These are phyloP conservation scores for Monopterus albus DNA, from an alignment of 2,113 vertebrate species.

Conservation along the genomic window DNA sequence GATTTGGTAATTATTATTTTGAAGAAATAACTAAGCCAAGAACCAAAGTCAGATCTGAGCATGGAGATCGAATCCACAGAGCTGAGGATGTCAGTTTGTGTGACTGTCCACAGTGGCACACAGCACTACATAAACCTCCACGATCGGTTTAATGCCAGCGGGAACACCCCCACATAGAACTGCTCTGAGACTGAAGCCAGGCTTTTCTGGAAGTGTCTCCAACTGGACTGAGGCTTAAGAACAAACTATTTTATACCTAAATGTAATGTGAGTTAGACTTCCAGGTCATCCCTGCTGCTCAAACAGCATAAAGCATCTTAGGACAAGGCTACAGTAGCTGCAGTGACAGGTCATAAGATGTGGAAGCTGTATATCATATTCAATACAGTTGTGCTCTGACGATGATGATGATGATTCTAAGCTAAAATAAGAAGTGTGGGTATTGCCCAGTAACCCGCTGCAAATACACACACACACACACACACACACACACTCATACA, in stretches of 20 bases:
- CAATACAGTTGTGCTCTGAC: not conserved
- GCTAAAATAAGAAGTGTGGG: not conserved
- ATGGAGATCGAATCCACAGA: not conserved
- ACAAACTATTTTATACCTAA: constrained; percentile 16
- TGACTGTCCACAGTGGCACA: not conserved
- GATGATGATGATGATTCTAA: constrained; percentile 7
- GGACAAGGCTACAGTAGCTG: not conserved
- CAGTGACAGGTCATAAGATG: constrained; percentile 26
- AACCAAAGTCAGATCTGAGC: constrained; percentile 6
- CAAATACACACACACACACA: not conserved
- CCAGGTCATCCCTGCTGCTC: constrained; percentile 10
- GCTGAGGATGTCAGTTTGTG: not conserved
- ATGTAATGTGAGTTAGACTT: constrained; percentile 15
- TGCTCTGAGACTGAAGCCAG: not conserved
- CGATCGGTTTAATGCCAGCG: not conserved
- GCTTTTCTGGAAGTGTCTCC: constrained; percentile 1
- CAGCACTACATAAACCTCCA: not conserved
- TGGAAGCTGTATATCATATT: not conserved
- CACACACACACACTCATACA: not conserved
- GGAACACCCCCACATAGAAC: not conserved
- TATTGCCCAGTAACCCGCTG: not conserved
- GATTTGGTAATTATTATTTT: not conserved
- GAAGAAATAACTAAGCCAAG: not conserved
- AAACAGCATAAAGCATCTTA: too few relatives aligned
- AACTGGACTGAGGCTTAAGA: not conserved